Conservation (phyloP, 2,888 invertebrate genomes). For the Lithophane semibrunnea region DNA sequence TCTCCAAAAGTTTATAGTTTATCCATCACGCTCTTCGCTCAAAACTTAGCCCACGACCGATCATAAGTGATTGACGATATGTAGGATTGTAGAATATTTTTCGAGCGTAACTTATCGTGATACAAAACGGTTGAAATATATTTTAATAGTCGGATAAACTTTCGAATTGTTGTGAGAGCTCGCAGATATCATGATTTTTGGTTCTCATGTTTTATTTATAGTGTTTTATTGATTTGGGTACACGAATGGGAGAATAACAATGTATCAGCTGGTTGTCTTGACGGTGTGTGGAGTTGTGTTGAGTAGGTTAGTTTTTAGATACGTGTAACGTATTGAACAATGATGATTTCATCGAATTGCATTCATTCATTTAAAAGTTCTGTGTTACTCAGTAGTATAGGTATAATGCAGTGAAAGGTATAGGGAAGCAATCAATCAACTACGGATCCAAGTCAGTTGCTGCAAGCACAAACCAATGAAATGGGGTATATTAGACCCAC, state of each 20-base stretch:
- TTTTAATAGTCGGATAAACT: slow-evolving; percentile 69
- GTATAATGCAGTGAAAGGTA: too few relatives aligned
- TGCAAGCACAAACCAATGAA: too few relatives aligned
- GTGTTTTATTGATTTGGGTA: slow-evolving; percentile 52
- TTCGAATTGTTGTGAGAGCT: slow-evolving; percentile 60
- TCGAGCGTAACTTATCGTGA: slow-evolving; percentile 61
- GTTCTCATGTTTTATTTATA: slow-evolving; percentile 46
- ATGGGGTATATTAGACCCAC: too few relatives aligned
- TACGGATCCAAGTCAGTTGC: too few relatives aligned
- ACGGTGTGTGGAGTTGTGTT: not conserved
- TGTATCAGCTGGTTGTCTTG: slow-evolving; percentile 36
- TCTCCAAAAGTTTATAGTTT: slow-evolving; percentile 10
- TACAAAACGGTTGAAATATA: slow-evolving; percentile 68
- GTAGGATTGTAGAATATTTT: slow-evolving; percentile 61
- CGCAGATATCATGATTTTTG: slow-evolving; percentile 52
- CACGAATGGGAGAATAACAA: slow-evolving; percentile 18
- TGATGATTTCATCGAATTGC: not conserved
- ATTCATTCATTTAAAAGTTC: not conserved
- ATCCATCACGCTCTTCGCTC: slow-evolving; percentile 28
- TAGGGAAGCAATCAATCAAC: too few relatives aligned
- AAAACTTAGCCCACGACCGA: slow-evolving; percentile 40
- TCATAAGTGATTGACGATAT: slow-evolving; percentile 66
- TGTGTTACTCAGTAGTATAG: not conserved
- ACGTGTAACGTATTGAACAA: not conserved
- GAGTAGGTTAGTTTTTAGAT: slow-evolving; percentile 11